Conservation (phyloP, 2,797 vertebrate species). For the Pterois miles region DNA sequence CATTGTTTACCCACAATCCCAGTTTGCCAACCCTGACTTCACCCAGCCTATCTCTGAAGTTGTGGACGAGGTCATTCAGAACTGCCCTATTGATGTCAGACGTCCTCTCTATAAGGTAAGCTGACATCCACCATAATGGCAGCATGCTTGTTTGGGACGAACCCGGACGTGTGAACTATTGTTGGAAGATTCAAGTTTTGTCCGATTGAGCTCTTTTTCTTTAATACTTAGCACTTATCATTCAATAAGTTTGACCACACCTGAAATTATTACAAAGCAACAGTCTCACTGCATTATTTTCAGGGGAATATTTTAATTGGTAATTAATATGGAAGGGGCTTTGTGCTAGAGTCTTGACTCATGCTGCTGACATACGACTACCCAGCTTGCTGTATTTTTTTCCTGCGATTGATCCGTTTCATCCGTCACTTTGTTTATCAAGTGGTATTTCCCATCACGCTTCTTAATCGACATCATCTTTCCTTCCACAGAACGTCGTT, state of each 20-base stretch:
- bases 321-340: background rate
- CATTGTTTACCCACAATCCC: background rate
- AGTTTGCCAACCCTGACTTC: slow-evolving; percentile 99
- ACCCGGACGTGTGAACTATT: background rate
- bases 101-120: slow-evolving; percentile 96
- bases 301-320: no score
- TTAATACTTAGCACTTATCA: background rate
- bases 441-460: background rate
- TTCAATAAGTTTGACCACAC: background rate
- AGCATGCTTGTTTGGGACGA: background rate
- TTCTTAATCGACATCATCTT: background rate
- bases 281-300: background rate
- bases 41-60: slow-evolving; percentile 98
- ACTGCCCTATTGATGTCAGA: slow-evolving; percentile 96
- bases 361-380: background rate
- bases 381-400: background rate
- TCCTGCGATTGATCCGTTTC: background rate
- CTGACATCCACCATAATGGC: background rate
- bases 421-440: background rate
- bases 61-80: slow-evolving; percentile 98
- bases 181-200: background rate
- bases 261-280: background rate
- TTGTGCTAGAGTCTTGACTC: background rate
- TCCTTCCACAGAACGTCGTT: slow-evolving; percentile 89
- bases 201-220: background rate